Conservation (phyloP, 1,140 invertebrate species). For the Neodiprion fabricii region DNA sequence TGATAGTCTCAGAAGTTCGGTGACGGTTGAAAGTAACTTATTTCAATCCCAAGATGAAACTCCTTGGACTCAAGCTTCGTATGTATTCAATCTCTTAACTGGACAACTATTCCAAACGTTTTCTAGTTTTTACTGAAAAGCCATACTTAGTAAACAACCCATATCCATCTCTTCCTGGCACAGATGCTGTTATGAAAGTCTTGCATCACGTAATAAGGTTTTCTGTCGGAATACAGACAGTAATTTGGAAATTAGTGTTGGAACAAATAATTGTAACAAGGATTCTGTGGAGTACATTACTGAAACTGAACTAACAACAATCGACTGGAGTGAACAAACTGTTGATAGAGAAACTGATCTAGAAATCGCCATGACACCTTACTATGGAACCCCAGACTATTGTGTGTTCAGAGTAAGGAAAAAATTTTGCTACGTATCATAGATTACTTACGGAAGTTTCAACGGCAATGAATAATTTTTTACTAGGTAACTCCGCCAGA, state of each 20-base stretch:
- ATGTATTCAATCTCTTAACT: too few species aligned
- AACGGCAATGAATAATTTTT: neutral
- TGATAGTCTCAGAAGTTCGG: neutral
- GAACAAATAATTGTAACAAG: neutral
- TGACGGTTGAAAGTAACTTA: neutral
- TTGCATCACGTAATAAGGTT: neutral
- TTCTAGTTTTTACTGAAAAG: too few species aligned
- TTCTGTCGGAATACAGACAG: neutral
- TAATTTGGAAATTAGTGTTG: neutral
- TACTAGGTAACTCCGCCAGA: conserved; percentile 35
- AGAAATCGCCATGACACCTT: conserved; percentile 29
- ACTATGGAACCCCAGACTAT: conserved; percentile 25
- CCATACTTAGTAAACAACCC: too few species aligned
- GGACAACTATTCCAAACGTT: too few species aligned
- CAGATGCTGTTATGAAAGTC: neutral
- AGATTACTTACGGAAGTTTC: neutral
- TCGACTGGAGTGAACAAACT: neutral
- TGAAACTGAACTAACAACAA: conserved; percentile 11
- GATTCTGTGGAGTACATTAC: conserved; percentile 1
- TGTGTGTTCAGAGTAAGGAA: conserved; percentile 27
- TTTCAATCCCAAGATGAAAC: too few species aligned
- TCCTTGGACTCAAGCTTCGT: too few species aligned
- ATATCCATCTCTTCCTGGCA: neutral
- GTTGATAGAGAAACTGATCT: conserved; percentile 16
- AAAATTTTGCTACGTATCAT: too few species aligned